Conservation (phyloP, 2,888 invertebrate genomes). For the Drosophila melanosoma region DNA sequence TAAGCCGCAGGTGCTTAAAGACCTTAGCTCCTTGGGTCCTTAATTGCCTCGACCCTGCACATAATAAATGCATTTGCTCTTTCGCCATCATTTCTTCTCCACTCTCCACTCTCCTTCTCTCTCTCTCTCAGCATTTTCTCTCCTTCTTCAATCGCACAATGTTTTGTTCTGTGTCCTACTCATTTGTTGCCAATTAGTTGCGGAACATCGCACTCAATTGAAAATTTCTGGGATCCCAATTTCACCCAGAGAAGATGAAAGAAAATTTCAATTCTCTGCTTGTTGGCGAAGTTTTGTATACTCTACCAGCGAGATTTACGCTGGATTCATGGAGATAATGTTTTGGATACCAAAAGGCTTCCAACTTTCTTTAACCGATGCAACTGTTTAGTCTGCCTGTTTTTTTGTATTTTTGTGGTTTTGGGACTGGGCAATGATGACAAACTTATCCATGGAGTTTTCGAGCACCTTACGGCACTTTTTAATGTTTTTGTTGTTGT, state of each 20-base stretch:
- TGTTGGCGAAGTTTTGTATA: constrained; percentile 11
- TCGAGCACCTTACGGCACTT: constrained; percentile 22
- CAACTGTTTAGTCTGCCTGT: neutral
- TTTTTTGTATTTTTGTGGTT: constrained; percentile 2
- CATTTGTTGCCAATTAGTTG: constrained; percentile 81
- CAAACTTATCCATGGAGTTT: constrained; percentile 56
- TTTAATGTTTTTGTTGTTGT: constrained; percentile 10
- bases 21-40: constrained; percentile 40
- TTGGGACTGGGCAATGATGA: constrained; percentile 52
- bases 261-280: constrained; percentile 8
- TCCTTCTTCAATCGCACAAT: constrained; percentile 1
- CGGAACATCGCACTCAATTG: constrained; percentile 78
- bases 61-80: constrained; percentile 58
- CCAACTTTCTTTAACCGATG: neutral
- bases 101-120: neutral
- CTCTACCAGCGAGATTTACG: neutral
- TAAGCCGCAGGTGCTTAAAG: constrained; percentile 41
- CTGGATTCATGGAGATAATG: neutral
- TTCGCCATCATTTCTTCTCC: constrained; percentile 3
- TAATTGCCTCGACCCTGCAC: constrained; percentile 30
- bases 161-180: constrained; percentile 59
- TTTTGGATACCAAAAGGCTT: constrained; percentile 11
- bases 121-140: neutral
- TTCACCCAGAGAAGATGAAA: constrained; percentile 1
- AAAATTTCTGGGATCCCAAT: constrained; percentile 59